Base-by-base conservation (phyloP, 2,888 invertebrate species). In the Synanthedon tipuliformis region DNA sequence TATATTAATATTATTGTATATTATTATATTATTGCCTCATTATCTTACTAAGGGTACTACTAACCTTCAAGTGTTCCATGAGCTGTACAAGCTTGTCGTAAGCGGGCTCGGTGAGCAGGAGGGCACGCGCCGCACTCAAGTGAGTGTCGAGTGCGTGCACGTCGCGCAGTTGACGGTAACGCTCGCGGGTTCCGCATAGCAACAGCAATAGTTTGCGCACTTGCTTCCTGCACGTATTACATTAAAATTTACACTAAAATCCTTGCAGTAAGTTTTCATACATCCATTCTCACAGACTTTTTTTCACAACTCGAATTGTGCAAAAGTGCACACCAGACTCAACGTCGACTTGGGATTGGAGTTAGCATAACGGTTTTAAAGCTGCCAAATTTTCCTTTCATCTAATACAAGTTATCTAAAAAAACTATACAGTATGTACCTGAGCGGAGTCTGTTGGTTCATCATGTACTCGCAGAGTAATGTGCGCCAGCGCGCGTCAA, bases 121-220 rank as follows among this genome's bases (percentile, higher is more conserved):
- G 64, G 41, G 68, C 82, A 41, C 88, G 88, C 41, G 90, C 90
- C 54, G 92, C 93, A 71, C 91, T 92, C 71, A 98, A 91, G 71
- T 98, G 97, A 45, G 95, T 94, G 65, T 95, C 95, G 4, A 98
- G 88, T 1, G 97, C 95, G 81, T 98, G 97, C 12, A 97, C 91
- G 88, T 99, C 99, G 48, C 98, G 91, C 60, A 97, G 87, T 71
- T 97, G 95, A 0, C 98, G 91, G 86, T 99, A 99, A 53, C 96
- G 95, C 64, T 99, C 98, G 71, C 98, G 97, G 53, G 95, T 96
- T 18, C 97, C 98, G 75, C 98, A 97, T 61, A 98, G 93, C 64
- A 96, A 94, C 61, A 98, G 89, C 15, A 99, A 79, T 15, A 99
- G 86, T 81, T 98, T 98, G 53, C 98, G 91, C 0, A 95, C 95